Percentiles rank a stretch among this genome's conserved stretches.
phyloP scores from a whole-genome alignment of 2,888 invertebrate species.

The Cheilosia variabilis region DNA sequence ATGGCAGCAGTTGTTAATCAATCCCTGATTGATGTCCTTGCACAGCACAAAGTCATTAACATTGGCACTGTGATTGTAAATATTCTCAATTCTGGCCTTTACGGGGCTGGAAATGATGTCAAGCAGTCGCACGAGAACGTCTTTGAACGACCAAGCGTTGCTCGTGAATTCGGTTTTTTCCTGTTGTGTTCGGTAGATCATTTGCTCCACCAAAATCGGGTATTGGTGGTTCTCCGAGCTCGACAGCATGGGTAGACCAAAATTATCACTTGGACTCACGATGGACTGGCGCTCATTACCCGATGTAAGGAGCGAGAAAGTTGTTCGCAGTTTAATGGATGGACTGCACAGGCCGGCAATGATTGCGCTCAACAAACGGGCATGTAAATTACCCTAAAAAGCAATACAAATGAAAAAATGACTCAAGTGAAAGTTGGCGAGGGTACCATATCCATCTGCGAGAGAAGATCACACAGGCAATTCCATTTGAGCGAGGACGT shows the following conservation, averaged over 20 bases:
- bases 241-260: conserved; percentile 88
- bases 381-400: conserved; percentile 78
- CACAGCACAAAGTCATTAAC: conserved; percentile 82
- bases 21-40: conserved; percentile 84
- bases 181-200: conserved; percentile 88
- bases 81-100: conserved; percentile 83
- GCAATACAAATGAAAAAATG: not conserved
- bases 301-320: conserved; percentile 88
- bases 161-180: conserved; percentile 83
- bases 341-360: conserved; percentile 93
- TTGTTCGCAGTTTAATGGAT: conserved; percentile 89
- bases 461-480: conserved; percentile 93
- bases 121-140: conserved; percentile 92
- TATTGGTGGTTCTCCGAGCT: conserved; percentile 88
- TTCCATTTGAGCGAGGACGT: conserved; percentile 97
- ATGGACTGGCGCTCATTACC: conserved; percentile 83
- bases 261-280: conserved; percentile 88
- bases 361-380: conserved; percentile 90
- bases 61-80: conserved; percentile 81
- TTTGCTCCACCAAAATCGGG: conserved; percentile 91
- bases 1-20: conserved; percentile 89
- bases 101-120: conserved; percentile 93
- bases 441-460: conserved; percentile 88
- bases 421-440: not conserved
- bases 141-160: conserved; percentile 86